Conservation (phyloP, 1,140 invertebrate genomes). For the Drosophila dunni region DNA sequence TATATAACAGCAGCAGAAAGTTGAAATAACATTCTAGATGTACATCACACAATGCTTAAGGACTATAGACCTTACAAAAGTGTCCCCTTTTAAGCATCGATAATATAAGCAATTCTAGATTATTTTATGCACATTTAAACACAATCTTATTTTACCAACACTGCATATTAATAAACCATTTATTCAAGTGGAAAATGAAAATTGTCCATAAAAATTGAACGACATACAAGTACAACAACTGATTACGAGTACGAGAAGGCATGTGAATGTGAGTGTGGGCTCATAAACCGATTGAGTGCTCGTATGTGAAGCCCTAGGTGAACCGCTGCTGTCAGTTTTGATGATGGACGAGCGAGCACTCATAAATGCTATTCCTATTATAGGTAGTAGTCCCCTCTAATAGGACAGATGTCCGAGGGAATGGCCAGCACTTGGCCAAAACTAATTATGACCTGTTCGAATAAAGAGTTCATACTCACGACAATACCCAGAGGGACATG, state of each 20-base stretch:
- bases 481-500: slow-evolving; percentile 58
- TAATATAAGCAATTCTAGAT: too few species aligned
- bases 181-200: slow-evolving; percentile 72
- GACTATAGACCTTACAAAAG: too few species aligned
- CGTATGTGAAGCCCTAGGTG: slow-evolving; percentile 31
- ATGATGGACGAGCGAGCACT: slow-evolving; percentile 24
- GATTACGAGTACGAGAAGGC: background rate
- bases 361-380: slow-evolving; percentile 36
- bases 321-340: slow-evolving; percentile 24
- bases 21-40: too few species aligned
- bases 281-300: slow-evolving; percentile 15
- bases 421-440: slow-evolving; percentile 20
- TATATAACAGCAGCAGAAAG: slow-evolving; percentile 26
- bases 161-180: slow-evolving; percentile 4
- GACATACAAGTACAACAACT: slow-evolving; percentile 8
- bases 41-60: too few species aligned
- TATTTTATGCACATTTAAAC: too few species aligned
- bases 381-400: slow-evolving; percentile 7
- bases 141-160: too few species aligned
- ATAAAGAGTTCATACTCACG: slow-evolving; percentile 72
- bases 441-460: slow-evolving; percentile 53
- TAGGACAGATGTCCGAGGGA: slow-evolving; percentile 30
- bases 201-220: slow-evolving; percentile 30
- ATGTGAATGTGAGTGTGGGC: slow-evolving; percentile 19
- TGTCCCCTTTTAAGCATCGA: too few species aligned